Conservation (phyloP, 2,888 invertebrate genomes). For the Magallana nippona region DNA sequence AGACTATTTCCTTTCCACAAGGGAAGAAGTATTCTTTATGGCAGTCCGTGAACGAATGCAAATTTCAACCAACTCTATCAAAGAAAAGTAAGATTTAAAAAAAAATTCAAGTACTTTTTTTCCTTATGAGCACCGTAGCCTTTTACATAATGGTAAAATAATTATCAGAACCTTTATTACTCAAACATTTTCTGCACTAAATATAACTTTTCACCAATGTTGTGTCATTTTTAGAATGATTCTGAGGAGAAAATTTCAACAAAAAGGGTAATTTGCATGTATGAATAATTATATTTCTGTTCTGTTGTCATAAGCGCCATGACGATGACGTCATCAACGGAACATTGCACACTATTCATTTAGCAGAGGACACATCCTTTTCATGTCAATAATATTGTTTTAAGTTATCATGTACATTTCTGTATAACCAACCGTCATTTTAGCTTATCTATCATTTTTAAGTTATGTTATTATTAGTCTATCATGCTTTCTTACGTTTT, state of each 20-base stretch:
- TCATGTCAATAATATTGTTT: background rate
- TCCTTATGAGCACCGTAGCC: background rate
- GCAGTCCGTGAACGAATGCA: constrained; percentile 79
- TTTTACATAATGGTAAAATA: no score
- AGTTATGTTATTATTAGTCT: background rate
- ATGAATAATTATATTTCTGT: constrained; percentile 18
- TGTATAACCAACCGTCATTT: background rate
- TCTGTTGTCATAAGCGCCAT: constrained; percentile 22
- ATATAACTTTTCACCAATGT: constrained; percentile 1
- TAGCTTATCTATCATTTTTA: constrained; percentile 9
- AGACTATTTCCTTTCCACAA: constrained; percentile 78
- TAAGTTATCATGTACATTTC: background rate
- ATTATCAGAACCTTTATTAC: no score
- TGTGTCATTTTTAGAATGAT: constrained; percentile 43
- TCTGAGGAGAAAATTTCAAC: constrained; percentile 41
- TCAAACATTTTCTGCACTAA: background rate
- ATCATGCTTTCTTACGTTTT: constrained; percentile 9
- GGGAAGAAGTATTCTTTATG: constrained; percentile 80
- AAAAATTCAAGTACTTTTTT: background rate
- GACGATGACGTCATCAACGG: background rate
- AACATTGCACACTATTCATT: background rate
- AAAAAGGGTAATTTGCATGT: constrained; percentile 45
- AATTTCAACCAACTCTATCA: constrained; percentile 78
- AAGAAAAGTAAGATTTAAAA: constrained; percentile 76
- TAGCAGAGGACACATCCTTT: constrained; percentile 2